Evolutionary conservation across 2,113 vertebrate genomes (phyloP), one percentile per base, ranked within the genome.

Genomic region (Mormyrus lacerda): DNA sequence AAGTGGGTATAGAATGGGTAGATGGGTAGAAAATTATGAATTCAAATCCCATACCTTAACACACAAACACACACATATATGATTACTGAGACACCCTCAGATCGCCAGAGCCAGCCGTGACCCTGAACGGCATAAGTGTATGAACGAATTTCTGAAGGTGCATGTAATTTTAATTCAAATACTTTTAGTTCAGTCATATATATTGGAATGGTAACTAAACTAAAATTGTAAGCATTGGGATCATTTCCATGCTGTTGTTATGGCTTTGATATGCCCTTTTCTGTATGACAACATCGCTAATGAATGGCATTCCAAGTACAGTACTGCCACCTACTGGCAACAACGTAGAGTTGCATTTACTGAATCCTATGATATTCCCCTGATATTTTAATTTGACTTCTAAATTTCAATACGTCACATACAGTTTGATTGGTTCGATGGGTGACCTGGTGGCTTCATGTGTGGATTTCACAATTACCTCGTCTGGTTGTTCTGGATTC

Each of bases 281-380:
- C 44, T 21, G 21, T 45, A 44, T 82, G 39, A 35, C 85, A 87
- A 15, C 50, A 10, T 50, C 2, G 3, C 44, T 61, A 44, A 45
- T 24, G 55, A 58, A 84, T 17, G 15, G 10, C 11, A 89, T 89
- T 89, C 42, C 21, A 85, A 89, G 79, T 85, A 44, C 79, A 85
- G 42, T 85, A 89, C 50, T 65, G 50, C 88, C 88, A 85, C 88
- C 88, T 89, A 85, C 53, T 89, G 88, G 79, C 19, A 45, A 24
- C 35, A 42, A 83, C 11, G 31, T 51, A 44, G 21, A 39, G 65
- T 17, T 53, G n/a, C 11, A 53, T 42, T 82, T 82, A 21, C 31
- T 39, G 17, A 82, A 45, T n/a, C 19, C 3, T 13, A 47, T 84
- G 44, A 45, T n/a, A 45, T 47, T 45, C 39, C 39, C 3, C 44